Base-by-base conservation (phyloP, 2,113 vertebrate genomes). In the Hippocampus mohnikei region DNA sequence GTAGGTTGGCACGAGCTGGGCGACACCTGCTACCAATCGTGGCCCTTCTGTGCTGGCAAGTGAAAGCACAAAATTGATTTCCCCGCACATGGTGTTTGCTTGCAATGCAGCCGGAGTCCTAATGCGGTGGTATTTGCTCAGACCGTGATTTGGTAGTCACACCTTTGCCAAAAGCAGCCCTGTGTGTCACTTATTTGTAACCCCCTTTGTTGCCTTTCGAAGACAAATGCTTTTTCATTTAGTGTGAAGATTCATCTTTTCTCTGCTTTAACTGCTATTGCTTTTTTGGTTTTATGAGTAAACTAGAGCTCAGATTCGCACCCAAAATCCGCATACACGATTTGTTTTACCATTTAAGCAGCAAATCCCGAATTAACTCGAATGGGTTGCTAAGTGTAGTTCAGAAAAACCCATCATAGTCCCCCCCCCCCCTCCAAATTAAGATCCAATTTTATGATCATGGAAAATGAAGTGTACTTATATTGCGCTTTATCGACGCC, bases 41-140 rank as follows among this genome's bases (percentile, higher is more conserved):
- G 69, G 64, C 72, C 70, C 75, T 70, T 75, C 73, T 67, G 71
- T 63, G 77, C 70, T 87, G 84, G 87, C 83, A 87, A 82, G 81
- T 87, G 75, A 81, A 73, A 63, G 71, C 74, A 59, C 83, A 80
- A 82, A 91, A 89, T 88, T 64, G 68, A 88, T 85, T 82, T 76
- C 63, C 41, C 40, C 55, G 56, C 79, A 78, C 85, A 73, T 48
- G 79, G 77, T 69, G 59, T 69, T 81, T 68, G 69, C 72, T 80
- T 70, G 73, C 72, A 75, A 20, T 75, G 77, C 62, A 60, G 82
- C 20, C 61, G 75, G 67, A n/a, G 52, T 23, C 50, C 33, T 77
- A 80, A 80, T 72, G 64, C 33, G 66, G 73, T 15, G 73, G 59
- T 66, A 82, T 85, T 55, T 55, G 52, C 52, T 55, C 52, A 55